phyloP scores from a whole-genome alignment of 1,140 invertebrate species.

The Euura saliciscinereae region DNA sequence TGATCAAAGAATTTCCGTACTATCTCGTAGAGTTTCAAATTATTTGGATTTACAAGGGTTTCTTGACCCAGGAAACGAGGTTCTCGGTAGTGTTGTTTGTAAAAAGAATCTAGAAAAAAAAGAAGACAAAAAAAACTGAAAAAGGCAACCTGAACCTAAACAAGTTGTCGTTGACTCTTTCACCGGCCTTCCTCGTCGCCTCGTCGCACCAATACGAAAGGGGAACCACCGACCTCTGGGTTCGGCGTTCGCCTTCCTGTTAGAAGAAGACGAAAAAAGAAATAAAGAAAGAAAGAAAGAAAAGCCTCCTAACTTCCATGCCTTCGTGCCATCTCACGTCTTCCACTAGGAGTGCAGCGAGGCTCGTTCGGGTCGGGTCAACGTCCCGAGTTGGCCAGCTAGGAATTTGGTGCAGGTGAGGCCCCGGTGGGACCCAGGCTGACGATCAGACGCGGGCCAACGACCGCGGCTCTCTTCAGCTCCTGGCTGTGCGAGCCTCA shows the following conservation, averaged over 20 bases:
- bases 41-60: too few species aligned
- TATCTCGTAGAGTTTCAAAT: too few species aligned
- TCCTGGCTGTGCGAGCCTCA: neutral
- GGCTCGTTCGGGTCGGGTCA: conserved; percentile 29
- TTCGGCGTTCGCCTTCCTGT: conserved; percentile 21
- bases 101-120: too few species aligned
- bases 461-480: neutral
- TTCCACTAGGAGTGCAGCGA: neutral
- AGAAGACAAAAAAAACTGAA: too few species aligned
- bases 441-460: conserved; percentile 3
- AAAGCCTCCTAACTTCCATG: neutral
- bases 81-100: too few species aligned
- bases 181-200: neutral
- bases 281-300: too few species aligned
- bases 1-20: too few species aligned
- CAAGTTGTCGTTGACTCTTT: conserved; percentile 4
- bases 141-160: neutral
- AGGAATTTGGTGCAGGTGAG: conserved; percentile 60
- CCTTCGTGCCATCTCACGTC: neutral
- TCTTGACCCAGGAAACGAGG: too few species aligned
- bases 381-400: conserved; percentile 41
- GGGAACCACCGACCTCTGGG: conserved; percentile 6
- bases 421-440: conserved; percentile 22
- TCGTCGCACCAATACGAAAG: neutral
- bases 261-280: neutral